Base-by-base conservation (phyloP, 2,113 vertebrate species). In the Raphicerus campestris region DNA sequence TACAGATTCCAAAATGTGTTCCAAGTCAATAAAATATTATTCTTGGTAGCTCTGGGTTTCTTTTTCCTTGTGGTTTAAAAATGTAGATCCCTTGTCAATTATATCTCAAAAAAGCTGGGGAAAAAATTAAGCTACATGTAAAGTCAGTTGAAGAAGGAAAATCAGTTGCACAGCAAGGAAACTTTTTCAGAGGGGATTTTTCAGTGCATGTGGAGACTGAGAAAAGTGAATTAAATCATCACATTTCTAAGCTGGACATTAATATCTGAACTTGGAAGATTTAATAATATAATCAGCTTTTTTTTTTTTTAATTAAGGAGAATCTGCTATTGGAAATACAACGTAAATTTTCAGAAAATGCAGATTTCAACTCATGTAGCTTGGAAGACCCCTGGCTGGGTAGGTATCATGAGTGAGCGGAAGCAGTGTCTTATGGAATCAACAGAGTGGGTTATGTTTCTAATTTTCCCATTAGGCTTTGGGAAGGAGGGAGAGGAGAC, bases 31-130 rank as follows among this genome's bases (percentile, higher is more conserved):
- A 94, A 94, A 97, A 81, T 78, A 85, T 93, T 87, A 89, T 93
- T 90, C 96, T 96, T 73, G 51, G 78, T 70, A 89, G 51, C 70
- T 87, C 91, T 73, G 86, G 51, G 60, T 82, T 82, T 85, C 89
- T 96, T 94, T 53, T 93, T 78, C 94, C 82, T 97, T 51, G 78
- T 42, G 93, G 60, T 63, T 97, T 91, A 90, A 96, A 94, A 96
- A 88, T 70, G 56, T 35, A 81, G 88, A 32, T 55, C 26, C 63
- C 61, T 42, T 82, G 84, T 95, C 60, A n/a, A 60, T 82, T 49
- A 51, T n/a, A 81, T 82, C 94, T 82, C 75, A 58, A 0, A 60
- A 55, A 82, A 88, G 7, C 30, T 88, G 66, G 49, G 55, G 60
- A 2, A 22, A 66, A 22, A 85, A 93, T 32, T 47, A 88, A 90